Conservation (phyloP, 2,888 invertebrate species). For the Cosmorhoe ocellata region DNA sequence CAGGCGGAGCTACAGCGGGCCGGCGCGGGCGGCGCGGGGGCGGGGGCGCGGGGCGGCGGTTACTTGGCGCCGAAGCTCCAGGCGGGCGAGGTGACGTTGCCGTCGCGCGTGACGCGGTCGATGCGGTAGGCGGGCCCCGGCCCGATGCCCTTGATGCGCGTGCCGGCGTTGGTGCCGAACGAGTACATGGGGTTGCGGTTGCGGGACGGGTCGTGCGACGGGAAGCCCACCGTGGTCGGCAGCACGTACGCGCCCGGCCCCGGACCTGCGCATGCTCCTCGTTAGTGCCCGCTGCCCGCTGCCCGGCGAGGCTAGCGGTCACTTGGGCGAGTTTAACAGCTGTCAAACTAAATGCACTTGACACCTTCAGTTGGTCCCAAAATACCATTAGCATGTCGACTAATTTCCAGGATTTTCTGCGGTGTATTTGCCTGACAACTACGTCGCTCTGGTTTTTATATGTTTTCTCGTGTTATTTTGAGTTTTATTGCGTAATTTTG, state of each 20-base stretch:
- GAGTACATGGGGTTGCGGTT: constrained; percentile 85
- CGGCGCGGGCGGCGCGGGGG: constrained; percentile 85
- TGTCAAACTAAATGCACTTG: no score
- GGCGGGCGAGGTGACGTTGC: constrained; percentile 71
- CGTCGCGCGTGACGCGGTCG: constrained; percentile 67
- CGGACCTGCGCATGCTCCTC: constrained; percentile 83
- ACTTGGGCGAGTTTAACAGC: no score
- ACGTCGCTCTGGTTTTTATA: no score
- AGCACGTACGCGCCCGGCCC: constrained; percentile 86
- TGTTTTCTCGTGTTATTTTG: no score
- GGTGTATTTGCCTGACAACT: no score
- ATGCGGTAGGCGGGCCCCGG: constrained; percentile 76
- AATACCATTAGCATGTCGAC: no score
- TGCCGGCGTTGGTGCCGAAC: constrained; percentile 72
- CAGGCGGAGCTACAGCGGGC: constrained; percentile 80
- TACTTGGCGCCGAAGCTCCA: constrained; percentile 74
- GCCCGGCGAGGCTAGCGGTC: no score
- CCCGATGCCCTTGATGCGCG: constrained; percentile 71
- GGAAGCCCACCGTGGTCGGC: constrained; percentile 84
- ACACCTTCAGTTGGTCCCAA: no score
- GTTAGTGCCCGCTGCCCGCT: no score
- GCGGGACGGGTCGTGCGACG: constrained; percentile 83
- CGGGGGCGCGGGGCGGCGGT: constrained; percentile 61
- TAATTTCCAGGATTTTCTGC: no score
- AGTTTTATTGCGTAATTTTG: no score